Percentiles rank a stretch among this genome's conserved stretches.
phyloP scores from a whole-genome alignment of 2,797 vertebrate species.

The Hoplostethus atlanticus region DNA sequence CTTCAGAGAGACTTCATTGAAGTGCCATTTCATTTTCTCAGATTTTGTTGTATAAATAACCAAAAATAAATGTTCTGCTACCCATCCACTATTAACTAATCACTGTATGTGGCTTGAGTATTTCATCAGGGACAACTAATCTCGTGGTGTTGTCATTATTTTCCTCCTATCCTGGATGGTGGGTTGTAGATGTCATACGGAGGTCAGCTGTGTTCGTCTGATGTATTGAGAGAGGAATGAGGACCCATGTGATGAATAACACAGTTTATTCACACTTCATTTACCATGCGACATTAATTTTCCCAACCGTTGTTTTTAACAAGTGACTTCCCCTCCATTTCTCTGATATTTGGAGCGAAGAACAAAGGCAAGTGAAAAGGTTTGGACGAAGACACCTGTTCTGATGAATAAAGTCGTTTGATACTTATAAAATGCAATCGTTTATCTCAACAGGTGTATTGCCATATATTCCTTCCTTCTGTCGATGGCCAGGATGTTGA shows the following conservation, averaged over 20 bases:
- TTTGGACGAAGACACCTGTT: conserved; percentile 34
- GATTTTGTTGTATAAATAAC: too few species aligned
- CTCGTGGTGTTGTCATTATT: neutral
- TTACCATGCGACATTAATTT: conserved; percentile 3
- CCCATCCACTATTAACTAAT: too few species aligned
- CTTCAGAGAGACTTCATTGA: too few species aligned
- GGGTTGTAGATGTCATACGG: neutral
- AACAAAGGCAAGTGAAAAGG: conserved; percentile 14
- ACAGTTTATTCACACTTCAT: conserved; percentile 23
- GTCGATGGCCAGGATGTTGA: conserved; percentile 25
- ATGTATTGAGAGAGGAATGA: conserved; percentile 18
- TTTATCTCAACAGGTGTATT: conserved; percentile 49
- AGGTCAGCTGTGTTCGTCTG: neutral
- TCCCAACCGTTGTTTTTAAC: conserved; percentile 19
- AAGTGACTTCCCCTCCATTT: conserved; percentile 19
- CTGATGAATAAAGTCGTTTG: conserved; percentile 20
- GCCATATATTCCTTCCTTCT: conserved; percentile 6
- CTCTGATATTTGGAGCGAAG: conserved; percentile 4
- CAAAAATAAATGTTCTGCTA: too few species aligned
- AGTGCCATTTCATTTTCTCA: too few species aligned
- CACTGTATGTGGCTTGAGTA: too few species aligned
- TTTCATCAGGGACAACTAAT: neutral
- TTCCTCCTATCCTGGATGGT: neutral
- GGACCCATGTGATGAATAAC: conserved; percentile 6
- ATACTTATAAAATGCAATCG: conserved; percentile 17